Evolutionary conservation across 1,140 invertebrate genomes (phyloP).

Genomic region (Ptiloglossa arizonensis): DNA sequence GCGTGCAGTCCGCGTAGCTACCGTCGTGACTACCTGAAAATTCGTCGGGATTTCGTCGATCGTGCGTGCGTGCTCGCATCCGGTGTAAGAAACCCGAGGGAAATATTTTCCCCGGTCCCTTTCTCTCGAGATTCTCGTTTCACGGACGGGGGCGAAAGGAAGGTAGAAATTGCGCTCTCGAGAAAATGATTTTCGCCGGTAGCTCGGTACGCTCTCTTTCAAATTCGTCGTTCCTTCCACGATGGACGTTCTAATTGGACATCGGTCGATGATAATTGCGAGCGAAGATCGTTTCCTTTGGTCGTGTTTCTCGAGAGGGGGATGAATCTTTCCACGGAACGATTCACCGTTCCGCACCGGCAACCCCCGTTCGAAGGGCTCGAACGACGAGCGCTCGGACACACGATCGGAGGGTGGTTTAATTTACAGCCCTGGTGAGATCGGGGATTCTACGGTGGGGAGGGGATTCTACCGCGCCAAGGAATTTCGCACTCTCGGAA

Average conservation of each 20-base stretch:
- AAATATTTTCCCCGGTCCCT: background rate
- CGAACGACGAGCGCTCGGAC: slow-evolving; percentile 51
- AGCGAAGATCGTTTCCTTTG: too few relatives aligned
- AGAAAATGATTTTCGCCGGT: too few relatives aligned
- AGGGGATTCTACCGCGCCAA: slow-evolving; percentile 59
- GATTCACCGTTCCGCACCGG: background rate
- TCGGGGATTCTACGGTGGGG: slow-evolving; percentile 55
- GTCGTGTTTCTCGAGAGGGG: slow-evolving; percentile 20
- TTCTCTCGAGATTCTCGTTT: background rate
- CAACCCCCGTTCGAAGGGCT: slow-evolving; percentile 8
- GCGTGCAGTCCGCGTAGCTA: background rate
- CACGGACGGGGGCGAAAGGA: too few relatives aligned
- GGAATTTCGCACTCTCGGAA: slow-evolving; percentile 67
- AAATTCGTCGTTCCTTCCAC: too few relatives aligned
- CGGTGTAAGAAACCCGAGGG: slow-evolving; percentile 23
- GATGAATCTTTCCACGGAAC: slow-evolving; percentile 18
- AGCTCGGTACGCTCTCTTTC: too few relatives aligned
- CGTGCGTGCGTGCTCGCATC: background rate
- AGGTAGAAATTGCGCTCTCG: too few relatives aligned
- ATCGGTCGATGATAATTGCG: background rate
- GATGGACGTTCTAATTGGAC: background rate
- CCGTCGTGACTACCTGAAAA: slow-evolving; percentile 43
- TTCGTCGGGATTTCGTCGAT: slow-evolving; percentile 32
- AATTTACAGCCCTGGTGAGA: slow-evolving; percentile 63
- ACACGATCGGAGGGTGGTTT: slow-evolving; percentile 58